A percentile compares a stretch with the other conserved stretches of the same genome.
These are phyloP conservation scores for Neocrepidodera transversa DNA, from an alignment of 2,888 invertebrate genomes.

Conservation along the genomic window DNA sequence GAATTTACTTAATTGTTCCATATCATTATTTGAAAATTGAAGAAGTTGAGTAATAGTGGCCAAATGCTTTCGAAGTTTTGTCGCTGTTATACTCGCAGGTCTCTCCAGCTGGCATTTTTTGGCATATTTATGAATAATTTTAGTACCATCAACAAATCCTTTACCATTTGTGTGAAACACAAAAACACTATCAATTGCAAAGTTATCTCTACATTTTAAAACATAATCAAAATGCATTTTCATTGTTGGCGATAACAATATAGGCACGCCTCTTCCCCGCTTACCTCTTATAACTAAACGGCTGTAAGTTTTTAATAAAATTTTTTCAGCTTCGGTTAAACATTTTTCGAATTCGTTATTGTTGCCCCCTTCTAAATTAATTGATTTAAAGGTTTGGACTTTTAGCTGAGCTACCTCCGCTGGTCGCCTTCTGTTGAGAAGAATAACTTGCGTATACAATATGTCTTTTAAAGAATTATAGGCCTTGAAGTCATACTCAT, in stretches of 20 bases:
- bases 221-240: not conserved
- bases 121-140: slow-evolving; percentile 36
- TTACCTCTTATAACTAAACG: not conserved
- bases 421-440: slow-evolving; percentile 38
- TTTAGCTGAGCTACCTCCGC: slow-evolving; percentile 38
- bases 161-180: not conserved
- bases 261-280: not conserved
- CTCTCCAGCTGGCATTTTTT: slow-evolving; percentile 36
- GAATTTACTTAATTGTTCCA: slow-evolving; percentile 41
- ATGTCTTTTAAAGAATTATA: slow-evolving; percentile 37
- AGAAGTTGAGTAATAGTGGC: slow-evolving; percentile 41
- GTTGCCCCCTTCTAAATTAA: slow-evolving; percentile 18
- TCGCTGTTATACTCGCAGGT: slow-evolving; percentile 35
- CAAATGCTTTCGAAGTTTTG: slow-evolving; percentile 39
- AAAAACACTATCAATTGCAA: not conserved
- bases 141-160: not conserved
- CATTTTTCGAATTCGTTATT: slow-evolving; percentile 32
- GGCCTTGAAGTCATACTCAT: slow-evolving; percentile 24
- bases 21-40: slow-evolving; percentile 36
- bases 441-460: slow-evolving; percentile 37
- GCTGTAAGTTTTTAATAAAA: slow-evolving; percentile 2
- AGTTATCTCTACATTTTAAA: not conserved
- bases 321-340: slow-evolving; percentile 39
- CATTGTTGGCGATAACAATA: not conserved
- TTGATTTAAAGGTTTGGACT: slow-evolving; percentile 30